Evolutionary conservation across 2,888 invertebrate genomes (phyloP).

Genomic region (Linyphia triangularis): DNA sequence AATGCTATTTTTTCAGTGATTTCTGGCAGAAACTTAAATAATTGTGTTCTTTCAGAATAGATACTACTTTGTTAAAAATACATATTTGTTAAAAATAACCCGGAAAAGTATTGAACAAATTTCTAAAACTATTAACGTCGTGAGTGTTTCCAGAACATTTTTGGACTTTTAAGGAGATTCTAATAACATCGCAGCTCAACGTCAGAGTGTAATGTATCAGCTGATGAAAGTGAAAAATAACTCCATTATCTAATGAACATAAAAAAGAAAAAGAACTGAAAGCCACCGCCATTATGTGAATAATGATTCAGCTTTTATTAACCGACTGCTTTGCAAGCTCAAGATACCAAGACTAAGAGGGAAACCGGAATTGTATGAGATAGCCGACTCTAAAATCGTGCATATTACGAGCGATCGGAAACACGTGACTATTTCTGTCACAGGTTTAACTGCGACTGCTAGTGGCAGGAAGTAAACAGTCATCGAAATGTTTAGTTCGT

Average conservation of each 20-base stretch:
- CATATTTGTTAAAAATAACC: too few relatives aligned
- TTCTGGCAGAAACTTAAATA: too few relatives aligned
- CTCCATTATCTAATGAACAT: conserved; percentile 3
- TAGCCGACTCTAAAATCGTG: conserved; percentile 23
- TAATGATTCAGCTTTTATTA: conserved; percentile 3
- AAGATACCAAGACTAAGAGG: conserved; percentile 1
- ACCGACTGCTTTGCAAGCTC: not conserved
- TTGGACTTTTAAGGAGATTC: too few relatives aligned
- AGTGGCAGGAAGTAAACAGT: conserved; percentile 9
- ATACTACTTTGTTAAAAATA: too few relatives aligned
- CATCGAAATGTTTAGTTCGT: not conserved
- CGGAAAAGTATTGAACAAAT: too few relatives aligned
- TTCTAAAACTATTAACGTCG: too few relatives aligned
- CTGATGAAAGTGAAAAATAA: not conserved
- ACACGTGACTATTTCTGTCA: conserved; percentile 39
- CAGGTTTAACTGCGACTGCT: not conserved
- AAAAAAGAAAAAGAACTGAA: not conserved
- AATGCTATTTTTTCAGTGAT: too few relatives aligned
- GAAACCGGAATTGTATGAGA: conserved; percentile 37
- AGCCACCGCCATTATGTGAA: not conserved
- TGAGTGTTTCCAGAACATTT: too few relatives aligned
- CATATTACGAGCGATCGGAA: conserved; percentile 53
- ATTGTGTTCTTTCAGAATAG: too few relatives aligned
- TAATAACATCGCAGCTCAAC: too few relatives aligned
- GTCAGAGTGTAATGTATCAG: not conserved